Conservation (phyloP, 2,113 vertebrate genomes). For the Zosterops lateralis region DNA sequence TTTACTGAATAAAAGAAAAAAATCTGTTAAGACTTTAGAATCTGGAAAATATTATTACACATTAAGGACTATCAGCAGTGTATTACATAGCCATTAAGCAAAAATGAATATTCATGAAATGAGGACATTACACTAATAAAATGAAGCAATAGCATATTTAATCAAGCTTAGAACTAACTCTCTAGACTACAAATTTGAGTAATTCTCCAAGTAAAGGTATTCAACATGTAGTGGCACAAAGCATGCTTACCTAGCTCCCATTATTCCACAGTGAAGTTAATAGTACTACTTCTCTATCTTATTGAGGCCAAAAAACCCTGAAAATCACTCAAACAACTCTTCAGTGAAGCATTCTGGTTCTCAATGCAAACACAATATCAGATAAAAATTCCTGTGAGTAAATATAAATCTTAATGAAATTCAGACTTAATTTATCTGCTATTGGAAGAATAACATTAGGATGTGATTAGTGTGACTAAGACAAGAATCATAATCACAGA, state of each 20-base stretch:
- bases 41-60: not conserved
- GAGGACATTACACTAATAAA: not conserved
- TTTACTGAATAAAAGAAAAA: not conserved
- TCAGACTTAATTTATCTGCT: not conserved
- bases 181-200: not conserved
- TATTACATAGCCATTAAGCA: not conserved
- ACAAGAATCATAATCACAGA: not conserved
- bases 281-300: not conserved
- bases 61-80: not conserved
- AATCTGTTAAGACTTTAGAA: not conserved
- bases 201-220: not conserved
- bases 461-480: not conserved
- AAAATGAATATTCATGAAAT: not conserved
- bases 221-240: not conserved
- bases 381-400: not conserved
- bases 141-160: not conserved
- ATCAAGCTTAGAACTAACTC: not conserved
- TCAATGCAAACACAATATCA: not conserved
- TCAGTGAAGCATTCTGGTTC: not conserved
- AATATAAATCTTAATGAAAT: not conserved
- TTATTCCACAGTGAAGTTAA: not conserved
- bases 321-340: not conserved
- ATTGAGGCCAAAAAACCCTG: not conserved
- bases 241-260: not conserved
- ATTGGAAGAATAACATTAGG: not conserved